These are phyloP conservation scores for Chymomyza costata DNA, from an alignment of 1,140 invertebrate genomes.

Conservation along the genomic window DNA sequence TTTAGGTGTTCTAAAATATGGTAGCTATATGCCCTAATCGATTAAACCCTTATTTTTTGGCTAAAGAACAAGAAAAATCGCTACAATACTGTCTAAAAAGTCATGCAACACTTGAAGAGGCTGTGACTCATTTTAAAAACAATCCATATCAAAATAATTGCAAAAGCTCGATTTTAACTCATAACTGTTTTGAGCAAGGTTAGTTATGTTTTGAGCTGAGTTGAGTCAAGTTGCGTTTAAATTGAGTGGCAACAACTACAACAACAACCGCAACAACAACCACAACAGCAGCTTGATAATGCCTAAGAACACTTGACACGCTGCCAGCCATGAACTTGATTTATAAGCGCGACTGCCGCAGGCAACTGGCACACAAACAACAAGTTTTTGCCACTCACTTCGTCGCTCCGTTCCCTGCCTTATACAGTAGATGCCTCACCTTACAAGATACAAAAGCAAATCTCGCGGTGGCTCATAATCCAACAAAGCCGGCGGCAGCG, in stretches of 20 bases:
- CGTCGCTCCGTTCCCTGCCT: no score
- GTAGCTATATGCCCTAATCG: no score
- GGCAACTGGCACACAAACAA: constrained; percentile 21
- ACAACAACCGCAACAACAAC: no score
- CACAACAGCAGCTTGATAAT: constrained; percentile 34
- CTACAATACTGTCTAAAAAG: no score
- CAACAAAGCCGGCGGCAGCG: constrained; percentile 19
- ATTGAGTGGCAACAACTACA: no score
- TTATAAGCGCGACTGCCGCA: constrained; percentile 49
- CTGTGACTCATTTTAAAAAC: no score
- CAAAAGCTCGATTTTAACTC: no score
- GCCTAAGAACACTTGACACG: constrained; percentile 62
- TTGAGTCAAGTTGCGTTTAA: constrained; percentile 32
- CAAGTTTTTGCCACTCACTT: constrained; percentile 21
- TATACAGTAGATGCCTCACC: constrained; percentile 74
- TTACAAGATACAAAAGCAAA: constrained; percentile 79
- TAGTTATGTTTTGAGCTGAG: constrained; percentile 39
- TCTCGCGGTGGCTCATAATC: constrained; percentile 80
- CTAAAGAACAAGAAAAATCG: no score
- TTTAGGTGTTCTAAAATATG: no score
- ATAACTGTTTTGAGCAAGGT: constrained; percentile 65
- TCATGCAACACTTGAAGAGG: no score
- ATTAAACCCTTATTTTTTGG: no score
- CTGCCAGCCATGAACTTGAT: constrained; percentile 65
- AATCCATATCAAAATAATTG: no score